Evolutionary conservation across 1,140 invertebrate species (phyloP), one percentile per base, ranked within the genome.

Genomic region (Sarcophaga bullata): DNA sequence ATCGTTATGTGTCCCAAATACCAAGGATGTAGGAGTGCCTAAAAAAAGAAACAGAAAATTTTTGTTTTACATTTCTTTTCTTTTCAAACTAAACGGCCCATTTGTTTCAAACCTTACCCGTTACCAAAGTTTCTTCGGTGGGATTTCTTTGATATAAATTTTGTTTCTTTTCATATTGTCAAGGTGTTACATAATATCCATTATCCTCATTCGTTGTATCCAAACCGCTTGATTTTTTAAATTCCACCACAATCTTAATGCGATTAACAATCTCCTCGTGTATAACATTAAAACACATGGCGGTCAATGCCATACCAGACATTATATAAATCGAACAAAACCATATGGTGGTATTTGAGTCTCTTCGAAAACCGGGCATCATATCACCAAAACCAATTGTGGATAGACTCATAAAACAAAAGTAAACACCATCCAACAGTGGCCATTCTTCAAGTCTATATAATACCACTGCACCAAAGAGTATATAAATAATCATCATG

Each of bases 231-330:
- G 84, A 90, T 89, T 86, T 88, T 80, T 90, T 90, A 58, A 88
- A 88, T 84, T 92, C 91, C 48, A 90, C 89, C 47, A 92, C 92
- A 85, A 95, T 94, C 85, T 93, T 93, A n/a, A 95, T 91, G 82
- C 94, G 93, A 90, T 96, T 95, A 13, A 96, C 94, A 76, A 96
- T 95, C 90, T 98, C 97, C 88, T 98, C 97, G 91, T 99, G 97
- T 81, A 99, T 95, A 50, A 99, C 95, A 89, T 98, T 98, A 91
- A 98, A 99, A 85, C 97, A 98, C 97, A 99, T 99, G 48, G 97
- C 97, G n/a, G 98, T 97, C 52, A 99, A 91, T 0, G 98, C 97
- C 92, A 99, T 95, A 2, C 98, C 98, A 48, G 97, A 95, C 90
- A 99, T 95, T 82, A 99, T 96, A 91, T 99, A 99, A 84, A 98